phyloP scores from a whole-genome alignment of 1,140 invertebrate genomes.

The Cyclargus thomasi region DNA sequence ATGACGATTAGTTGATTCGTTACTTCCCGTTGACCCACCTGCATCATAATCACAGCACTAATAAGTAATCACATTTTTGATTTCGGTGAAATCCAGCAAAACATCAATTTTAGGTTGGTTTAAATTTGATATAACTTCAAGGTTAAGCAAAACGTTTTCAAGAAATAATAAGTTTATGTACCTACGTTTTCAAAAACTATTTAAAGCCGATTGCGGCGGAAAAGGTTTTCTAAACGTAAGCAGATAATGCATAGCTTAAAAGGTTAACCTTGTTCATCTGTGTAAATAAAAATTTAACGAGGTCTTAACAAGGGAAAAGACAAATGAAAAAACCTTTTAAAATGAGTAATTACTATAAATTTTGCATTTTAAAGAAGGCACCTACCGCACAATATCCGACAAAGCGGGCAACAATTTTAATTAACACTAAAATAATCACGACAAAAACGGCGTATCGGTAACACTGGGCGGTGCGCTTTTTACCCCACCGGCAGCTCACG shows the following conservation, averaged over 20 bases:
- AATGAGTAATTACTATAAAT: background rate
- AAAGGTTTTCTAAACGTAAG: too few species aligned
- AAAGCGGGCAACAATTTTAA: background rate
- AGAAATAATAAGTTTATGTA: too few species aligned
- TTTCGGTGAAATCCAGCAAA: background rate
- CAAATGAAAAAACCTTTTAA: background rate
- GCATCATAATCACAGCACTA: constrained; percentile 18
- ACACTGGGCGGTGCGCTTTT: background rate
- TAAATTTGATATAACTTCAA: background rate
- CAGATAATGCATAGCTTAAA: too few species aligned
- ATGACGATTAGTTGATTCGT: constrained; percentile 31
- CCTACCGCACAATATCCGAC: background rate
- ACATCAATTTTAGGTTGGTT: background rate
- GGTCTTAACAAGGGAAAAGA: background rate
- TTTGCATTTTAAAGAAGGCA: background rate
- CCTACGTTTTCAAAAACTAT: too few species aligned
- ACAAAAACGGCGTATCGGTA: background rate
- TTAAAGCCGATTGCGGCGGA: too few species aligned
- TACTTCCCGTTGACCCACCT: constrained; percentile 34
- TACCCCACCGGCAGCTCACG: background rate
- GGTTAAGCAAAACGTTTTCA: background rate
- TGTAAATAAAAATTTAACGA: background rate
- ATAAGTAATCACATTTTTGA: background rate
- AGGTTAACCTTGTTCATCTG: too few species aligned
- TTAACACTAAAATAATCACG: constrained; percentile 3